phyloP scores from a whole-genome alignment of 2,797 vertebrate species.

The Argyrosomus regius region DNA sequence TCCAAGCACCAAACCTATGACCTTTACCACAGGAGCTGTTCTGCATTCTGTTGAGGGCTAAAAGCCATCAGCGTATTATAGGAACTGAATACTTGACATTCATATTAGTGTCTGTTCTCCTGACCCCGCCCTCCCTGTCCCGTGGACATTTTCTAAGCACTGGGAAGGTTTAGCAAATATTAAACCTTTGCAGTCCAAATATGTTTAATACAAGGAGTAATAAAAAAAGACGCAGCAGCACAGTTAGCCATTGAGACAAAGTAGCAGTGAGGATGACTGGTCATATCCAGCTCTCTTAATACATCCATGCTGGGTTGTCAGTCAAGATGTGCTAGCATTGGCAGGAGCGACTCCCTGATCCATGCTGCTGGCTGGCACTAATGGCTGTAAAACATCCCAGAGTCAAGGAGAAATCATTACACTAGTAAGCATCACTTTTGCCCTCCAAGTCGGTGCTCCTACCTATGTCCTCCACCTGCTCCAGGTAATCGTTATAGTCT shows the following conservation, averaged over 20 bases:
- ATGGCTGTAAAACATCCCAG: constrained; percentile 48
- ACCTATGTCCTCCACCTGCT: constrained; percentile 97
- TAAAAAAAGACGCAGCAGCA: not conserved
- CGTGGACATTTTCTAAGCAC: not conserved
- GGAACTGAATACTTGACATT: constrained; percentile 4
- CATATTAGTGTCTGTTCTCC: not conserved
- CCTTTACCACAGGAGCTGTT: not conserved
- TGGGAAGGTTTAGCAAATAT: not conserved
- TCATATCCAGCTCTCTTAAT: constrained; percentile 22
- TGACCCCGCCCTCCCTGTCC: not conserved
- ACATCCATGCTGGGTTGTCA: constrained; percentile 24
- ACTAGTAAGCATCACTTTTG: constrained; percentile 19
- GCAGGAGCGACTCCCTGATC: constrained; percentile 30
- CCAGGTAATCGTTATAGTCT: constrained; percentile 97
- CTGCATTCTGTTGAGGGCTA: not conserved
- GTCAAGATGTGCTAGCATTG: constrained; percentile 44
- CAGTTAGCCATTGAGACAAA: not conserved
- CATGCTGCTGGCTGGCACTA: constrained; percentile 25
- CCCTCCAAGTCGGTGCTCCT: constrained; percentile 31
- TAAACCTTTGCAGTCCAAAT: not conserved
- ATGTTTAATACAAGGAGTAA: not conserved
- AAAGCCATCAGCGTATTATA: constrained; percentile 4
- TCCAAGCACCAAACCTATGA: not conserved
- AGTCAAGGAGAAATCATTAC: constrained; percentile 48
- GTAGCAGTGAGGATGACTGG: constrained; percentile 11